Evolutionary conservation across 2,113 vertebrate genomes (phyloP).

Genomic region (Thalassoma bifasciatum): DNA sequence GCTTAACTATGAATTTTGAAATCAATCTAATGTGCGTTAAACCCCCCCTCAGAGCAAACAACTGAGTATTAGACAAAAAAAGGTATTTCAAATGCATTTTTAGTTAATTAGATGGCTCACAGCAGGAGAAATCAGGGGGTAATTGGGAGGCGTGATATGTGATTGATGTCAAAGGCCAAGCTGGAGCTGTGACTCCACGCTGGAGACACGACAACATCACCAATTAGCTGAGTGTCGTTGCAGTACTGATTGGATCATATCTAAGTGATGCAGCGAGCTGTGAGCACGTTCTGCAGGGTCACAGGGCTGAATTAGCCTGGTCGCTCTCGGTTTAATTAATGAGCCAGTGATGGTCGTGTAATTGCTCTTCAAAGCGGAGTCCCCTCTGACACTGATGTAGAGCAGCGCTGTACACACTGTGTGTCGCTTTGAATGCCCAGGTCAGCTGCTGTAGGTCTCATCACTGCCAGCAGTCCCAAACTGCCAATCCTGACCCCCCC

Average conservation of each 20-base stretch:
- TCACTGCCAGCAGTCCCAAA: slow-evolving; percentile 21
- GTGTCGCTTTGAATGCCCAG: slow-evolving; percentile 39
- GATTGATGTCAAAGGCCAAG: slow-evolving; percentile 63
- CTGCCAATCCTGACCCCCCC: slow-evolving; percentile 23
- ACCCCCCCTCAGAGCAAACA: neutral
- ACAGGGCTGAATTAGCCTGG: slow-evolving; percentile 68
- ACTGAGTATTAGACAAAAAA: neutral
- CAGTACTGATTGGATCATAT: slow-evolving; percentile 64
- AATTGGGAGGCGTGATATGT: slow-evolving; percentile 44
- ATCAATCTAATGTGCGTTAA: neutral
- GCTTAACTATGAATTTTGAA: neutral
- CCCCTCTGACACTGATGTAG: slow-evolving; percentile 54
- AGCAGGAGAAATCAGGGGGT: slow-evolving; percentile 22
- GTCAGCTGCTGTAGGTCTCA: slow-evolving; percentile 44
- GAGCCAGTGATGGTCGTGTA: slow-evolving; percentile 59
- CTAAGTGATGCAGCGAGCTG: slow-evolving; percentile 52
- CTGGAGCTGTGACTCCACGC: slow-evolving; percentile 49
- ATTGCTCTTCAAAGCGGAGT: slow-evolving; percentile 67
- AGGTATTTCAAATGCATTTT: slow-evolving; percentile 17
- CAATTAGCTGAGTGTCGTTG: slow-evolving; percentile 59
- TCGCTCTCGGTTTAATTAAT: slow-evolving; percentile 72
- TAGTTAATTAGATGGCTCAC: slow-evolving; percentile 13
- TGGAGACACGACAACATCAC: slow-evolving; percentile 59
- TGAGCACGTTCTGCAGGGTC: slow-evolving; percentile 56
- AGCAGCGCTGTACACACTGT: slow-evolving; percentile 25